A percentile compares a stretch with the other conserved stretches of the same genome.
These are phyloP conservation scores for Tretioscincus oriximinensis DNA, from an alignment of 2,113 vertebrate species.

Conservation along the genomic window DNA sequence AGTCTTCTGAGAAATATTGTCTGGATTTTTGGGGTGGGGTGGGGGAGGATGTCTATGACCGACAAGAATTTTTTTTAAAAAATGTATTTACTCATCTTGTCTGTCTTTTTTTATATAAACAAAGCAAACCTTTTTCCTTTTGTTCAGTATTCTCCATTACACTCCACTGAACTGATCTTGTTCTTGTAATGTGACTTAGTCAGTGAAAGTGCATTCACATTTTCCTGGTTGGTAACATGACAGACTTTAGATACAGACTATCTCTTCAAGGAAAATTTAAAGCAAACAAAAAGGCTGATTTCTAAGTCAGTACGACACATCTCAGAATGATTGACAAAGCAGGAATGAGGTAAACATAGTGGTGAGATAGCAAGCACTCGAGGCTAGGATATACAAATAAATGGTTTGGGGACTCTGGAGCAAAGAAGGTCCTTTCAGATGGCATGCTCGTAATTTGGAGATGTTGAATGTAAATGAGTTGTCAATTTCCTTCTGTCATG, in stretches of 20 bases:
- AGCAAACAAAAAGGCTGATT: slow-evolving; percentile 30
- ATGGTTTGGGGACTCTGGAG: background rate
- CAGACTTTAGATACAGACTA: background rate
- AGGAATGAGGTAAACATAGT: slow-evolving; percentile 11
- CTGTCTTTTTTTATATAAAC: slow-evolving; percentile 15
- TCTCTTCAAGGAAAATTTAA: slow-evolving; percentile 32
- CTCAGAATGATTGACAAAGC: slow-evolving; percentile 37
- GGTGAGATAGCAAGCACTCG: slow-evolving; percentile 23
- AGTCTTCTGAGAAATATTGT: background rate
- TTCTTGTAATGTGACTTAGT: background rate
- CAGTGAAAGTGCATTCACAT: background rate
- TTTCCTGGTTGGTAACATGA: slow-evolving; percentile 34
- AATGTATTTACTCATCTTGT: background rate
- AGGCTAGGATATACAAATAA: slow-evolving; percentile 36
- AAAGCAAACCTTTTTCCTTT: background rate
- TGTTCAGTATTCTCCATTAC: background rate
- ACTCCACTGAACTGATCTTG: background rate
- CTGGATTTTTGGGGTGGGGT: background rate
- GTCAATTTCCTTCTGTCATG: slow-evolving; percentile 34
- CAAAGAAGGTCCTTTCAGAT: slow-evolving; percentile 38
- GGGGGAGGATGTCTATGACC: background rate
- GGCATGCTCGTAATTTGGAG: slow-evolving; percentile 42
- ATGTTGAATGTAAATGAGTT: slow-evolving; percentile 46
- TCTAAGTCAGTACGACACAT: slow-evolving; percentile 16
- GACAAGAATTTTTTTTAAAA: background rate